Percentiles rank a stretch among this genome's conserved stretches.
phyloP scores from a whole-genome alignment of 1,140 invertebrate species.

The Coenobita brevimanus region DNA sequence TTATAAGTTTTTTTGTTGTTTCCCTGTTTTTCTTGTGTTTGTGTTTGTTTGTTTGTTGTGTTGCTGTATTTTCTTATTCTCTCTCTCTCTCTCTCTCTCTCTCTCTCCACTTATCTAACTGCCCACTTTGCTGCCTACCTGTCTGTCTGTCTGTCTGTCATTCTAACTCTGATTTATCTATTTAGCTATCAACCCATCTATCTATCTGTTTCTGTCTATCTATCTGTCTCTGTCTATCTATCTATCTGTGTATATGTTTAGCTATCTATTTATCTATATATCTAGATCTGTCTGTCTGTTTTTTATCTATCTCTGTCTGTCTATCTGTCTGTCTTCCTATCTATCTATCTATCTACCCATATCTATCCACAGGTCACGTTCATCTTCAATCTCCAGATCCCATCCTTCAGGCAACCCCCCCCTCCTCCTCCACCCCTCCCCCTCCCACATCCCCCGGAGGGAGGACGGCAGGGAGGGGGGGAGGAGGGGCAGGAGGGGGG shows the following conservation, averaged over 20 bases:
- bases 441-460: slow-evolving; percentile 1
- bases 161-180: no score
- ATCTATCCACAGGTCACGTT: slow-evolving; percentile 36
- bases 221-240: no score
- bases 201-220: neutral
- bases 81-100: no score
- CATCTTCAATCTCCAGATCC: slow-evolving; percentile 29
- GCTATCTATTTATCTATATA: no score
- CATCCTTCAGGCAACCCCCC: slow-evolving; percentile 28
- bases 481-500: slow-evolving; percentile 27
- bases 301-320: no score
- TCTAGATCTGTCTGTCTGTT: neutral
- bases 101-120: no score
- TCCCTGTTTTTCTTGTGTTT: no score
- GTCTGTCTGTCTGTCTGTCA: neutral
- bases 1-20: no score
- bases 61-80: no score
- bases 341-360: slow-evolving; percentile 15
- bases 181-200: slow-evolving; percentile 10
- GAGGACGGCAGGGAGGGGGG: slow-evolving; percentile 23
- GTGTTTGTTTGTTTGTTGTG: no score
- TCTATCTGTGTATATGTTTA: no score
- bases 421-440: neutral
- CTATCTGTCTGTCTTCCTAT: neutral
- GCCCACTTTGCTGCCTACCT: neutral